Conservation (phyloP, 1,140 invertebrate genomes). For the Drosophila subobscura region DNA sequence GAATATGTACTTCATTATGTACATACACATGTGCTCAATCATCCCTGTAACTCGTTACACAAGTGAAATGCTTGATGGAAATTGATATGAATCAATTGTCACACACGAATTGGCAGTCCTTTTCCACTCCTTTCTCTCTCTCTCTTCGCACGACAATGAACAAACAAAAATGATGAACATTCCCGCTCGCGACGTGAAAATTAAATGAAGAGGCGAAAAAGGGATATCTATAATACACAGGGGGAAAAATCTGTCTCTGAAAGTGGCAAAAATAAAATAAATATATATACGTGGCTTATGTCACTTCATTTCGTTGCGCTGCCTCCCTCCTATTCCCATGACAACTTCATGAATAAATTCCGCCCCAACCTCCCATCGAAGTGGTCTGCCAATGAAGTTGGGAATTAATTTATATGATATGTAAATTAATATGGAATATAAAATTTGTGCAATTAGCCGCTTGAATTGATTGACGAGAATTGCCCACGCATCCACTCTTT, state of each 20-base stretch:
- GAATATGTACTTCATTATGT: slow-evolving; percentile 1
- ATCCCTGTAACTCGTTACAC: slow-evolving; percentile 61
- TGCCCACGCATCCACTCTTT: too few species aligned
- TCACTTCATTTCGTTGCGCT: slow-evolving; percentile 31
- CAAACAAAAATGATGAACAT: slow-evolving; percentile 40
- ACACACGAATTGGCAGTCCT: slow-evolving; percentile 8
- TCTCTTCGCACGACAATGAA: slow-evolving; percentile 11
- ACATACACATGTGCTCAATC: slow-evolving; percentile 32
- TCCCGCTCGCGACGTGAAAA: slow-evolving; percentile 32
- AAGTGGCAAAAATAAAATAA: slow-evolving; percentile 13
- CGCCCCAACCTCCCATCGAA: not conserved
- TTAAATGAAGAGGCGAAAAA: slow-evolving; percentile 47
- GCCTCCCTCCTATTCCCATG: slow-evolving; percentile 35
- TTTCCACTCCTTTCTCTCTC: too few species aligned
- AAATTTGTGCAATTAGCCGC: slow-evolving; percentile 48
- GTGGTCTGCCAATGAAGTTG: not conserved
- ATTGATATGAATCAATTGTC: slow-evolving; percentile 80
- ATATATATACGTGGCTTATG: slow-evolving; percentile 43
- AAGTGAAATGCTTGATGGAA: slow-evolving; percentile 70
- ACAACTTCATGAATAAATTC: slow-evolving; percentile 39
- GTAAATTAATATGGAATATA: slow-evolving; percentile 54
- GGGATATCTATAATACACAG: slow-evolving; percentile 24
- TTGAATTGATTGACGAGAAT: slow-evolving; percentile 37
- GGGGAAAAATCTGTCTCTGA: not conserved
- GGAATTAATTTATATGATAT: slow-evolving; percentile 55